A percentile compares a stretch with the other conserved stretches of the same genome.
phyloP scores from a whole-genome alignment of 2,113 vertebrate genomes.

The Zapus hudsonius region DNA sequence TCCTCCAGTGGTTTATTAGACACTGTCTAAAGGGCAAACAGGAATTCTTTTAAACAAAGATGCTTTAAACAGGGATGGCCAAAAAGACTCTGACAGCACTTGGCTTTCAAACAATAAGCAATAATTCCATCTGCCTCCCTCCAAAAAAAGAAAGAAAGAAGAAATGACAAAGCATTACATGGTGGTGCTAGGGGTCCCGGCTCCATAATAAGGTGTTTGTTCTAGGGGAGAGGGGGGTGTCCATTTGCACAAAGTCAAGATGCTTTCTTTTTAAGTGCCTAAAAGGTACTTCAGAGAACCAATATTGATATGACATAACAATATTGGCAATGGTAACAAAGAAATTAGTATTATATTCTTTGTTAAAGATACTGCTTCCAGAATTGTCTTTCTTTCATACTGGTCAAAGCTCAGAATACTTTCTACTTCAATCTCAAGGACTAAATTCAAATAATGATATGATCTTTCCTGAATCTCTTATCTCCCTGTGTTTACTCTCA shows the following conservation, averaged over 20 bases:
- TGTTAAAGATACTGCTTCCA: conserved; percentile 29
- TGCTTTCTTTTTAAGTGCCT: not conserved
- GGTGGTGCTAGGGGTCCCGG: not conserved
- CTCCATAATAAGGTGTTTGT: conserved; percentile 2
- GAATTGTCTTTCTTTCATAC: conserved; percentile 40
- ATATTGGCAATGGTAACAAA: conserved; percentile 1
- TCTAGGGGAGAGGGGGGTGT: not conserved
- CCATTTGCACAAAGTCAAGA: conserved; percentile 33
- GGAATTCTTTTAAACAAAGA: conserved; percentile 57
- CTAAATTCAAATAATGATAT: conserved; percentile 30
- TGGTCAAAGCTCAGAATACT: conserved; percentile 50
- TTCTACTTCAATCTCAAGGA: conserved; percentile 24
- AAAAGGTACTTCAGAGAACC: not conserved
- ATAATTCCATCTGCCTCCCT: conserved; percentile 48
- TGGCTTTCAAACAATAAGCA: conserved; percentile 55
- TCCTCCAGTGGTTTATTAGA: conserved; percentile 31
- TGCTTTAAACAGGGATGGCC: conserved; percentile 33
- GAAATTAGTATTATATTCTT: conserved; percentile 43
- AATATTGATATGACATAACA: not conserved
- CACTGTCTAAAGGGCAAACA: conserved; percentile 31
- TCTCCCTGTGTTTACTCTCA: not conserved
- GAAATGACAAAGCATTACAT: conserved; percentile 20
- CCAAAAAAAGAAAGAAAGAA: not conserved
- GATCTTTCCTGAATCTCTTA: conserved; percentile 6
- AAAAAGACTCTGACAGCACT: conserved; percentile 53